Percentiles rank a stretch among this genome's conserved stretches.
Conservation (phyloP, 1,140 invertebrate species). For the Cydia strobilella region DNA sequence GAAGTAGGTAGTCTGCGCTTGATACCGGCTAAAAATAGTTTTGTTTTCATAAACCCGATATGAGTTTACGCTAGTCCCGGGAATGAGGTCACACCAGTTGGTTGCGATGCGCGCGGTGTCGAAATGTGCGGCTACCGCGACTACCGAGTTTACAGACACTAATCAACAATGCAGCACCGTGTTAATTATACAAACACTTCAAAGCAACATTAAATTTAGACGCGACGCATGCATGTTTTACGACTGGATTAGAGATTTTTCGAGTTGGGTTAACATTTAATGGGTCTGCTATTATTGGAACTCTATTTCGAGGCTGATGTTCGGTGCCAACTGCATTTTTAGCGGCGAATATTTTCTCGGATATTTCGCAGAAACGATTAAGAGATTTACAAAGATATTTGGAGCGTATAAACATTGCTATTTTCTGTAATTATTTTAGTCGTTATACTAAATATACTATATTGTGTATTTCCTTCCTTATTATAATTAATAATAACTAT, state of each 20-base stretch:
- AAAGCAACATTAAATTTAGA: slow-evolving; percentile 28
- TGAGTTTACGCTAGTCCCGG: slow-evolving; percentile 72
- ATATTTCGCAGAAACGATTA: slow-evolving; percentile 22
- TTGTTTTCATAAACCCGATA: slow-evolving; percentile 76
- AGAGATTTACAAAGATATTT: slow-evolving; percentile 1
- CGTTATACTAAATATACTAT: too few species aligned
- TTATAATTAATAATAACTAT: too few species aligned
- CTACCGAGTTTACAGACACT: slow-evolving; percentile 56
- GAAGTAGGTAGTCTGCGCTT: slow-evolving; percentile 63
- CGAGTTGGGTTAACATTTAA: slow-evolving; percentile 6
- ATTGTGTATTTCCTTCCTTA: too few species aligned
- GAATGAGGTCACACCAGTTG: slow-evolving; percentile 77
- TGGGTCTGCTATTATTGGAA: slow-evolving; percentile 27
- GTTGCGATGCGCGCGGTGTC: slow-evolving; percentile 51
- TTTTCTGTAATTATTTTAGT: neutral
- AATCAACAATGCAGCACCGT: slow-evolving; percentile 51
- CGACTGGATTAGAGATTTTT: slow-evolving; percentile 28
- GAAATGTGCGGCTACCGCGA: slow-evolving; percentile 41
- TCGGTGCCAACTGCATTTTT: slow-evolving; percentile 31
- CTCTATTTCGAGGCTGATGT: slow-evolving; percentile 25
- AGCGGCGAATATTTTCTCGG: neutral
- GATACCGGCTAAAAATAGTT: slow-evolving; percentile 72
- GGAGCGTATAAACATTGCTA: neutral
- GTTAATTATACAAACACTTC: slow-evolving; percentile 33
- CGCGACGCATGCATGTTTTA: slow-evolving; percentile 29